Conservation (phyloP, 2,888 invertebrate genomes). For the Adineta ricciae region DNA sequence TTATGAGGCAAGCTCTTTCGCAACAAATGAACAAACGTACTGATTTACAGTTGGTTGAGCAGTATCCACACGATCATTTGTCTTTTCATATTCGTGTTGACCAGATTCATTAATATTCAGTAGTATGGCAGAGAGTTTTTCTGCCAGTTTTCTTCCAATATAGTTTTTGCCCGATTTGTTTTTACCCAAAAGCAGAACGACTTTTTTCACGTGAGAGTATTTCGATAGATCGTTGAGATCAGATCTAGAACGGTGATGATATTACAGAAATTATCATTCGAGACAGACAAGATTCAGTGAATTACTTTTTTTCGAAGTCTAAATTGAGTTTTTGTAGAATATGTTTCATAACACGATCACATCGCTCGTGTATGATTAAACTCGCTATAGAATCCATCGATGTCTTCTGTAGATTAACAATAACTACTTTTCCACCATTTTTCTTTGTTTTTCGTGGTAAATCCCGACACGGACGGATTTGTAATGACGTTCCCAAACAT, state of each 20-base stretch:
- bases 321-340: slow-evolving; percentile 53
- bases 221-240: background rate
- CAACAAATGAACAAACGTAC: background rate
- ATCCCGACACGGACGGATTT: slow-evolving; percentile 91
- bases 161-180: background rate
- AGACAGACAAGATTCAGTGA: no score
- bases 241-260: background rate
- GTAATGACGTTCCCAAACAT: slow-evolving; percentile 88
- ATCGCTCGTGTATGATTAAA: slow-evolving; percentile 73
- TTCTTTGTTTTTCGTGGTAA: slow-evolving; percentile 61
- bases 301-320: background rate
- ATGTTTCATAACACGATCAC: slow-evolving; percentile 68
- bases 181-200: background rate
- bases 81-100: background rate
- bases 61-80: background rate
- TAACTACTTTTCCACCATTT: slow-evolving; percentile 70
- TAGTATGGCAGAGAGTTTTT: background rate
- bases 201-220: background rate
- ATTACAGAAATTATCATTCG: no score
- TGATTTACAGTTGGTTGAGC: background rate
- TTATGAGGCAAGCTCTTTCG: no score
- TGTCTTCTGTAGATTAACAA: slow-evolving; percentile 92
- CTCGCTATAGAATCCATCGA: slow-evolving; percentile 88
- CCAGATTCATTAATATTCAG: background rate
- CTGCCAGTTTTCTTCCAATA: background rate